Conservation (phyloP, 1,140 invertebrate genomes). For the Cylas formicarius region DNA sequence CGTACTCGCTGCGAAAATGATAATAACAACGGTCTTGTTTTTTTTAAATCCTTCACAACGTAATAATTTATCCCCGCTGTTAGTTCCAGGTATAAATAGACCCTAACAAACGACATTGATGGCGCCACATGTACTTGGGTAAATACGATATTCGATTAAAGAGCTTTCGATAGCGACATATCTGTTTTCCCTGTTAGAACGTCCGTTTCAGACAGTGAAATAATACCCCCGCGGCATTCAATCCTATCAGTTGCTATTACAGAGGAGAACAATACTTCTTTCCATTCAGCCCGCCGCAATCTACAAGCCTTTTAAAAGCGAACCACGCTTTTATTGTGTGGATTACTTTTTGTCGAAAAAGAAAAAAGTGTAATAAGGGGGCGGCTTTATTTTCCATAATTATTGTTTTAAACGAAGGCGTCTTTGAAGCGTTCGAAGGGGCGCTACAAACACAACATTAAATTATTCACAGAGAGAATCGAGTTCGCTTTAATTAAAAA, state of each 20-base stretch:
- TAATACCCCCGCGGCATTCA: constrained; percentile 13
- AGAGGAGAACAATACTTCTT: constrained; percentile 12
- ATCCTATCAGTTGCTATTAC: constrained; percentile 15
- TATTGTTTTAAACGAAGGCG: too few species aligned
- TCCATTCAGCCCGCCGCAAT: constrained; percentile 13
- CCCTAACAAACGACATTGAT: constrained; percentile 10
- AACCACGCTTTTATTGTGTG: constrained; percentile 1
- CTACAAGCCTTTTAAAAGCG: constrained; percentile 11
- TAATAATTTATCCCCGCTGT: constrained; percentile 11
- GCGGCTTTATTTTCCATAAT: too few species aligned
- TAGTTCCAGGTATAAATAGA: constrained; percentile 11
- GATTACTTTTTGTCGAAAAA: too few species aligned
- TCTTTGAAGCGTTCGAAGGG: too few species aligned
- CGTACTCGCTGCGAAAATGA: too few species aligned
- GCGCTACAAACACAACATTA: too few species aligned
- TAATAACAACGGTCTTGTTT: neutral
- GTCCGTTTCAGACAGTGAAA: constrained; percentile 12
- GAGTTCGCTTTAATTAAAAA: too few species aligned
- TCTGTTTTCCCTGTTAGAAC: constrained; percentile 14
- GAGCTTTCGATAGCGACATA: constrained; percentile 17
- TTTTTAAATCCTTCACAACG: constrained; percentile 3
- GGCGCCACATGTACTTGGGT: constrained; percentile 9
- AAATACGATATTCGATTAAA: constrained; percentile 14
- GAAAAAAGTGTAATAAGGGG: too few species aligned
- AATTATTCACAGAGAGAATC: too few species aligned